These are phyloP conservation scores for Chlamydotis undulata DNA, from an alignment of 2,113 vertebrate species.

Conservation along the genomic window DNA sequence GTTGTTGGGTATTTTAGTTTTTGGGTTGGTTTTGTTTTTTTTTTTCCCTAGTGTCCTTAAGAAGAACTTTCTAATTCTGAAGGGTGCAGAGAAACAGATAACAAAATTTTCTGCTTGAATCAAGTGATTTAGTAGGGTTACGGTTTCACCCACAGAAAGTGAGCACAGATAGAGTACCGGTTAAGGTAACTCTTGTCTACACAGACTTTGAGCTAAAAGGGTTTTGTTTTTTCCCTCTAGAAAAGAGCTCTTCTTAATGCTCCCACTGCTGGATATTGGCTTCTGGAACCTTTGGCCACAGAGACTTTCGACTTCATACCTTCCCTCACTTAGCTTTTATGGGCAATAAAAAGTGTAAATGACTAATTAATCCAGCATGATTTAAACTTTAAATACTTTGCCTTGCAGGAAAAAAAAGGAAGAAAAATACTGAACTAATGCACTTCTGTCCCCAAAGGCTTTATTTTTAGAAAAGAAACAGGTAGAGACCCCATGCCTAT, in stretches of 20 bases:
- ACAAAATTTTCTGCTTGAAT: not conserved
- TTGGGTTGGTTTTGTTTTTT: too few relatives aligned
- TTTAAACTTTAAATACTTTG: not conserved
- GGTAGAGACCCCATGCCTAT: accelerated
- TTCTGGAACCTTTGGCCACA: not conserved
- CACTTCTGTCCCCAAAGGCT: not conserved
- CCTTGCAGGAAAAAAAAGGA: not conserved
- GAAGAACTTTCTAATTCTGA: not conserved
- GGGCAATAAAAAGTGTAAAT: not conserved
- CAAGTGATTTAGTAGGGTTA: not conserved
- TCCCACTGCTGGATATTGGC: not conserved
- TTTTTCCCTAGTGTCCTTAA: not conserved
- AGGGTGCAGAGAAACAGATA: not conserved
- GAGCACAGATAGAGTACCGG: not conserved
- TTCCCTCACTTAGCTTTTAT: not conserved
- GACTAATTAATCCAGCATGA: not conserved
- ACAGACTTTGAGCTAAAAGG: not conserved
- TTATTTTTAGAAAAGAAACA: not conserved
- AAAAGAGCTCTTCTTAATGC: not conserved
- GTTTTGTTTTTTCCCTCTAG: not conserved
- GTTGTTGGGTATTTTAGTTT: not conserved
- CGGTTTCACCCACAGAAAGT: not conserved
- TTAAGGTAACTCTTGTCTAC: not conserved
- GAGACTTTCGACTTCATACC: not conserved
- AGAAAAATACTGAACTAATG: not conserved